Conservation (phyloP, 1,140 invertebrate species). For the Muscidifurax raptorellus region DNA sequence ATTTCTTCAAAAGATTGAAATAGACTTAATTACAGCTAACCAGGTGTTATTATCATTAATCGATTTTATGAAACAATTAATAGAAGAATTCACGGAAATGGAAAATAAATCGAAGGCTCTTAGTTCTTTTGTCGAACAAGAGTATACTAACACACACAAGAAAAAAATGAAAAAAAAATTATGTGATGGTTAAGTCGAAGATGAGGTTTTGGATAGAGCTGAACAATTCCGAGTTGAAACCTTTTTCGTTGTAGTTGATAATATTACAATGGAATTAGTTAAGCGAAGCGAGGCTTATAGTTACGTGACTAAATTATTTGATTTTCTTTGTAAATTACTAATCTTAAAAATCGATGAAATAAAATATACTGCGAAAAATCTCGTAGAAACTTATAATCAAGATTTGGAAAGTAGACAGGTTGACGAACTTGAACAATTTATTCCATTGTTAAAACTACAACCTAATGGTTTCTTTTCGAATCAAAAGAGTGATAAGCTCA, state of each 20-base stretch:
- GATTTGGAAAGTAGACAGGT: conserved; percentile 28
- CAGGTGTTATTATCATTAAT: conserved; percentile 28
- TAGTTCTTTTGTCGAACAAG: conserved; percentile 27
- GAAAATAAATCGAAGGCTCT: conserved; percentile 44
- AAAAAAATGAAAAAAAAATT: conserved; percentile 25
- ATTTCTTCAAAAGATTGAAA: conserved; percentile 38
- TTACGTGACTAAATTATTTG: conserved; percentile 30
- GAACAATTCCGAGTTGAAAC: conserved; percentile 43
- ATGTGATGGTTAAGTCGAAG: not conserved
- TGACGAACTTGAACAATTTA: conserved; percentile 36
- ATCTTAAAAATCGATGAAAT: conserved; percentile 18
- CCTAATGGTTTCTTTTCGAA: not conserved
- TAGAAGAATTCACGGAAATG: conserved; percentile 22
- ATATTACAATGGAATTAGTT: conserved; percentile 28
- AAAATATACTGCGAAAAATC: not conserved
- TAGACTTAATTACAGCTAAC: conserved; percentile 35
- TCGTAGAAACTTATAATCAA: conserved; percentile 37
- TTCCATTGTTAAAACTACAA: conserved; percentile 5
- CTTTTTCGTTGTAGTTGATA: conserved; percentile 42
- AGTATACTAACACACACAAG: conserved; percentile 21
- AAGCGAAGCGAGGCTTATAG: conserved; percentile 36
- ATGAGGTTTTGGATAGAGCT: not conserved
- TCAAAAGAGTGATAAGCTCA: conserved; percentile 14
- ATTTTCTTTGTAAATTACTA: conserved; percentile 29
- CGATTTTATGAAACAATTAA: conserved; percentile 19